phyloP scores from a whole-genome alignment of 2,113 vertebrate species.

The Otolemur garnettii region DNA sequence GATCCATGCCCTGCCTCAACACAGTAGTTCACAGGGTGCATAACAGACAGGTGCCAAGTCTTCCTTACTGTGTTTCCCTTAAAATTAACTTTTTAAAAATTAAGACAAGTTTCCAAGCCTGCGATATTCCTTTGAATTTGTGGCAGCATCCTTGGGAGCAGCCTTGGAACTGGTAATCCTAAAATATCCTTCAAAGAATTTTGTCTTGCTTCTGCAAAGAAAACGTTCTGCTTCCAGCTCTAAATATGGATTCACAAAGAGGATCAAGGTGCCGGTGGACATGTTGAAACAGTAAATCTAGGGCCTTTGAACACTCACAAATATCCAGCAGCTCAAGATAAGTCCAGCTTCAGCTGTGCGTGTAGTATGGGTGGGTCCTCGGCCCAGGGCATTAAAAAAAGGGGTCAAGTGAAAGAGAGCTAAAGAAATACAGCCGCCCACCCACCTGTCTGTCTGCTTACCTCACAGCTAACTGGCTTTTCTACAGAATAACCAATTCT shows the following conservation, averaged over 20 bases:
- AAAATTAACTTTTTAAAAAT: neutral
- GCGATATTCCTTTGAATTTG: neutral
- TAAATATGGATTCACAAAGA: neutral
- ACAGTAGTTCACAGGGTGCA: neutral
- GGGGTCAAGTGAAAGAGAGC: neutral
- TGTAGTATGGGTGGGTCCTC: rapidly evolving
- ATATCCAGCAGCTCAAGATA: neutral
- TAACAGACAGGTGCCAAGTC: neutral
- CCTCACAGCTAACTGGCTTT: neutral
- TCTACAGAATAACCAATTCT: neutral
- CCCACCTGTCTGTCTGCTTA: neutral
- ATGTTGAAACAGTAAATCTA: neutral
- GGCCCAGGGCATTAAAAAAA: neutral
- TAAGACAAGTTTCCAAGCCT: neutral
- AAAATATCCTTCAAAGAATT: neutral
- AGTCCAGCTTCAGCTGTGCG: neutral
- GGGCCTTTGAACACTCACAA: too few relatives aligned
- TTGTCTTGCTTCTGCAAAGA: neutral
- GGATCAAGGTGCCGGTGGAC: neutral
- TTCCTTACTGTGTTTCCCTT: neutral
- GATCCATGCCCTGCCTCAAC: neutral
- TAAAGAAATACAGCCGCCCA: neutral
- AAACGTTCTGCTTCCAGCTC: neutral
- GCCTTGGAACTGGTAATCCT: neutral
- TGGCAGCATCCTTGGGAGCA: neutral